Percentiles rank a stretch among this genome's conserved stretches.
phyloP scores from a whole-genome alignment of 2,797 vertebrate species.

The Cossypha dichroa region DNA sequence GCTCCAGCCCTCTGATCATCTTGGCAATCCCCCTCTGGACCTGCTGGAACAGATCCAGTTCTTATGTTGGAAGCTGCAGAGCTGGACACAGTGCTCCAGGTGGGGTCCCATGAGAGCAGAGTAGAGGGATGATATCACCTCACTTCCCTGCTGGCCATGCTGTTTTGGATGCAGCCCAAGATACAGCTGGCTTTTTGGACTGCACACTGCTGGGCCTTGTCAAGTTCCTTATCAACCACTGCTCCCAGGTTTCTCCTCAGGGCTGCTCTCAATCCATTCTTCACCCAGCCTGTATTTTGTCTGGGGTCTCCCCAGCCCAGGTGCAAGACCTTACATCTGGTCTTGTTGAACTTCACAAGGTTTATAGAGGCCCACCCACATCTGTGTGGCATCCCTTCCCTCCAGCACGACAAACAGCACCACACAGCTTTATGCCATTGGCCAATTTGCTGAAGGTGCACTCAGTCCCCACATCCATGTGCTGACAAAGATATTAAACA shows the following conservation, averaged over 20 bases:
- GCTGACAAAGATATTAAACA: background rate
- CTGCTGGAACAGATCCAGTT: background rate
- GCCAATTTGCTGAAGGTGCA: background rate
- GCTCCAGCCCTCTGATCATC: background rate
- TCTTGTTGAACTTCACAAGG: fast-evolving
- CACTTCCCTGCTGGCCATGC: background rate
- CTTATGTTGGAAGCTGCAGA: background rate
- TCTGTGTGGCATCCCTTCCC: background rate
- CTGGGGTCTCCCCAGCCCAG: background rate
- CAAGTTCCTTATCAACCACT: background rate
- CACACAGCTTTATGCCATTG: fast-evolving
- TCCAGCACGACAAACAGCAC: background rate
- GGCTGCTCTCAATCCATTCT: background rate
- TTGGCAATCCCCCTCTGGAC: background rate
- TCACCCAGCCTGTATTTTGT: background rate
- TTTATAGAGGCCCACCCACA: background rate
- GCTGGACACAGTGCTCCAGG: background rate
- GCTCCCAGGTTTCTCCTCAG: background rate
- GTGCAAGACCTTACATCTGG: background rate
- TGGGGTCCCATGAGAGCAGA: background rate
- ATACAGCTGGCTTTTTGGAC: background rate
- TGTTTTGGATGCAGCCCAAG: background rate
- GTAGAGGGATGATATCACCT: background rate
- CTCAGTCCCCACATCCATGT: background rate
- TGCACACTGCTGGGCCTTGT: background rate